Evolutionary conservation across 2,113 vertebrate genomes (phyloP).

Genomic region (Aptenodytes forsteri): DNA sequence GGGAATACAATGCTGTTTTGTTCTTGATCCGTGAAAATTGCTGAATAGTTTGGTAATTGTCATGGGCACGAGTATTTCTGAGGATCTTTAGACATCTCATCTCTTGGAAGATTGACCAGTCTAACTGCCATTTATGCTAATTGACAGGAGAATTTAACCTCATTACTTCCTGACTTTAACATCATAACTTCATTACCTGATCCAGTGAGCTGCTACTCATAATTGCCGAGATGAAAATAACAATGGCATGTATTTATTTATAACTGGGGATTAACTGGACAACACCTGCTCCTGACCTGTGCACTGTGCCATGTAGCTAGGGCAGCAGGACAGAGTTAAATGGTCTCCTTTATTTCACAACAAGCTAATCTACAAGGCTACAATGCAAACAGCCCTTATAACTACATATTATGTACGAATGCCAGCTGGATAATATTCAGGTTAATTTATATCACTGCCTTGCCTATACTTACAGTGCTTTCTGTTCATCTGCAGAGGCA

Average conservation of each 20-base stretch:
- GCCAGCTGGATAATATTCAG: background rate
- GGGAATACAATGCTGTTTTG: background rate
- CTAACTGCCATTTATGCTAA: background rate
- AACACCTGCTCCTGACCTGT: background rate
- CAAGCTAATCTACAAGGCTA: background rate
- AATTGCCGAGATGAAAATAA: background rate
- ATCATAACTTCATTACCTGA: background rate
- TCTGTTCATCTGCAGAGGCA: background rate
- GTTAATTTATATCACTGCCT: background rate
- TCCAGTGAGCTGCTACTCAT: background rate
- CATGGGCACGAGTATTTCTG: background rate
- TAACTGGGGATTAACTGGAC: background rate
- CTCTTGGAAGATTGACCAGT: background rate
- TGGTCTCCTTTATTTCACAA: background rate
- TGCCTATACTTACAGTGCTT: background rate
- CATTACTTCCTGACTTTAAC: background rate
- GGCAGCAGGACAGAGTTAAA: background rate
- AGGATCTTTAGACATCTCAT: background rate
- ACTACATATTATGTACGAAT: background rate
- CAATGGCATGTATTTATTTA: background rate
- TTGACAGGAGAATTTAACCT: slow-evolving; percentile 1
- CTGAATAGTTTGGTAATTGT: background rate
- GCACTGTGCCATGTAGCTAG: background rate
- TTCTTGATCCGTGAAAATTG: background rate
- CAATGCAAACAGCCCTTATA: background rate